Evolutionary conservation across 2,888 invertebrate genomes (phyloP).

Genomic region (Ditula angustiorana): DNA sequence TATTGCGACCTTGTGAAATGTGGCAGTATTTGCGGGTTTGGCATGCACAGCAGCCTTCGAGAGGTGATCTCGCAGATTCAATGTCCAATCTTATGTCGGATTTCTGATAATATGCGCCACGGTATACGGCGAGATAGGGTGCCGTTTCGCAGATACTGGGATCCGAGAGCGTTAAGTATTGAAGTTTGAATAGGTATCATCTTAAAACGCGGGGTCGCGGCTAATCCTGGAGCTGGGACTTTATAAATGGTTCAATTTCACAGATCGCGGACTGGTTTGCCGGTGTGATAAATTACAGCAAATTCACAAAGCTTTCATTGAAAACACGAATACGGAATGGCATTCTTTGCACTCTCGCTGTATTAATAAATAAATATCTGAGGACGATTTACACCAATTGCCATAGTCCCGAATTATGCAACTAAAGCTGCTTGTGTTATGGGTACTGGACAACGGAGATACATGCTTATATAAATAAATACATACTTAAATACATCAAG

Average conservation of each 20-base stretch:
- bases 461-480: too few species aligned
- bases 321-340: too few species aligned
- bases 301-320: background rate
- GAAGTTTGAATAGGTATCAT: constrained; percentile 74
- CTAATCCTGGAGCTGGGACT: constrained; percentile 63
- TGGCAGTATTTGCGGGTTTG: constrained; percentile 61
- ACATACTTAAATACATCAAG: too few species aligned
- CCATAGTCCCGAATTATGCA: too few species aligned
- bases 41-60: constrained; percentile 60
- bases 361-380: too few species aligned
- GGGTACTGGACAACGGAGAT: too few species aligned
- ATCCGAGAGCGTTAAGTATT: constrained; percentile 55
- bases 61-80: constrained; percentile 57
- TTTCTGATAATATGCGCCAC: constrained; percentile 71
- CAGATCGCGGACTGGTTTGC: constrained; percentile 53
- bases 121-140: constrained; percentile 64
- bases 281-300: constrained; percentile 46
- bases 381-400: too few species aligned
- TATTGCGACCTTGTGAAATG: constrained; percentile 57
- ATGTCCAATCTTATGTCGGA: constrained; percentile 65
- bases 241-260: constrained; percentile 68
- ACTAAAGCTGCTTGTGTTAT: too few species aligned
- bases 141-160: constrained; percentile 54
- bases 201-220: constrained; percentile 54
- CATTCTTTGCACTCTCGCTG: background rate